Evolutionary conservation across 2,888 invertebrate genomes (phyloP), one percentile per base, ranked within the genome.

Genomic region (Sphaerophoria rueppellii): DNA sequence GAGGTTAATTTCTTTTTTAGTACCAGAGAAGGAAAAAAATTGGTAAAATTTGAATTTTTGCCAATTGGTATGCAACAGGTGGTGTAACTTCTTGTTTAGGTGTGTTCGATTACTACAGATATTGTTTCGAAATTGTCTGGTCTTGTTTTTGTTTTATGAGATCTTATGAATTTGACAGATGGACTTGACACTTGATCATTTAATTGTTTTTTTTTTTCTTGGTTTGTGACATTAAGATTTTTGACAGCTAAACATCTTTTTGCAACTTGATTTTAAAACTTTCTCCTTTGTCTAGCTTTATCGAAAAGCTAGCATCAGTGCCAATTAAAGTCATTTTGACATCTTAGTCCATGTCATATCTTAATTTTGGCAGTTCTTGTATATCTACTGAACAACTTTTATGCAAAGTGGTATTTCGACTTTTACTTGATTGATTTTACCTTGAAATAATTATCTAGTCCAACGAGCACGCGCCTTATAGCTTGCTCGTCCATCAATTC

Each of bases 51-150:
- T 57, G 5, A 37, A 58, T 40, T 24, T 11, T 40, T 50, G 35
- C 50, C 35, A 50, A 63, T 63, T 63, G 34, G 11, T 48, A 63
- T 48, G 43, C 61, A 46, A 16, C 5, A 6, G 16, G 37, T 63
- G 34, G 43, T 63, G 48, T 9, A 34, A 63, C 34, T 61, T 24
- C 12, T 24, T 37, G 24, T 24, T 24, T 7, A 24, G 32, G 2
- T 34, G 7, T 34, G n/a, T 58, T 40, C 37, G 40, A 37, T 57
- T 2, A 24, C 24, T 24, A 24, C 24, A 24, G 14, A 35, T 57
- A 57, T 35, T 35, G 9, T 57, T n/a, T 35, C 14, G 14, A 35
- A 57, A 57, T 57, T n/a, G 14, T 4, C n/a, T 35, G 1, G 11
- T n/a, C n/a, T 55, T n/a, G 24, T 24, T 24, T 24, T 24, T n/a